Base-by-base conservation (phyloP, 2,113 vertebrate species). In the Ibidorhyncha struthersii region DNA sequence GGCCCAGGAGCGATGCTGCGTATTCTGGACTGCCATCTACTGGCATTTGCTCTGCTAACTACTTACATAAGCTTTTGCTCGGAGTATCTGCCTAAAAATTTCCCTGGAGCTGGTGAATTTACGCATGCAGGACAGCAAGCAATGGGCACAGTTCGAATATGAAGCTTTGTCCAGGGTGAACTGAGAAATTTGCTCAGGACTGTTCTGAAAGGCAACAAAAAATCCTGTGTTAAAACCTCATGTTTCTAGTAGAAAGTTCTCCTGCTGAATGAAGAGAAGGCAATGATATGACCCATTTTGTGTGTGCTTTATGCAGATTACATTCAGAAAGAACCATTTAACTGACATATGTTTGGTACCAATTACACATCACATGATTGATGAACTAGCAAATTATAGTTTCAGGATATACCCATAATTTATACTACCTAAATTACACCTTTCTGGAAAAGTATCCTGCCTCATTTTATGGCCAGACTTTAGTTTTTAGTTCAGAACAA, bases 1-100 rank as follows among this genome's bases (percentile, higher is more conserved):
- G 20, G 66, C 20, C 27, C 65, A 49, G 73, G 53, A 55, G n/a
- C 0, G 1, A 66, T 18, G 62, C 91, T 91, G 73, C 3, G 0
- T 58, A 70, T 96, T 96, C 93, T 91, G 87, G 94, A 36, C 81
- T 97, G 96, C 96, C 96, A 97, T 96, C 96, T 97, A 90, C 96
- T 77, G 96, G 97, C 36, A 8, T n/a, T 82, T 82, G 10, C 34
- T 84, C 77, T 73, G n/a, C 47, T 80, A 16, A 20, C 66, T 77
- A 11, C 84, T 97, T 96, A 95, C 47, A 85, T 96, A 97, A 95
- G 63, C 15, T 58, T 49, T 80, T 77, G 29, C 50, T 73, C 0
- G 0, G 61, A 50, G 13, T 6, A 45, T n/a, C 30, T 67, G 74
- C 65, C 10, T 43, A 65, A 63, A 4, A 14, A 29, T 52, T 91